Evolutionary conservation across 2,888 invertebrate species (phyloP).

Genomic region (Trichogramma evanescens): DNA sequence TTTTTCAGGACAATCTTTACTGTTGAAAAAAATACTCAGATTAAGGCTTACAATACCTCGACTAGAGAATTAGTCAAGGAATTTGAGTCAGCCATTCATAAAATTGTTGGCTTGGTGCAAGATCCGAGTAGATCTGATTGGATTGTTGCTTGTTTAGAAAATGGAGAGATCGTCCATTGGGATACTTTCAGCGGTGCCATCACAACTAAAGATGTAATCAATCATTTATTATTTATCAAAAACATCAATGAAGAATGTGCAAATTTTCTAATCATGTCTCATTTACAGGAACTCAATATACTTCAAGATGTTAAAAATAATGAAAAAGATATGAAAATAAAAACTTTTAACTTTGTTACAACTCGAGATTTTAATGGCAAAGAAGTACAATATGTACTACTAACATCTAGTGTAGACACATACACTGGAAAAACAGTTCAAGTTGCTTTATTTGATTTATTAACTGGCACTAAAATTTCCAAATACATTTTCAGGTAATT

Average conservation of each 20-base stretch:
- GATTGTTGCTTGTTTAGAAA: constrained; percentile 52
- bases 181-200: constrained; percentile 51
- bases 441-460: constrained; percentile 33
- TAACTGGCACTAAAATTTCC: constrained; percentile 27
- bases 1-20: neutral
- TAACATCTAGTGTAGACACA: constrained; percentile 30
- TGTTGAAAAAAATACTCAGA: constrained; percentile 22
- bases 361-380: constrained; percentile 28
- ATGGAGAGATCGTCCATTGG: constrained; percentile 55
- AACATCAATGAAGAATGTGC: constrained; percentile 1
- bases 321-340: constrained; percentile 29
- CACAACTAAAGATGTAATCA: constrained; percentile 47
- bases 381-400: constrained; percentile 29
- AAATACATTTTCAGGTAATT: constrained; percentile 17
- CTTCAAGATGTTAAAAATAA: constrained; percentile 4
- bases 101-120: constrained; percentile 51
- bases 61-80: constrained; percentile 60
- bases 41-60: constrained; percentile 58
- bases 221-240: neutral
- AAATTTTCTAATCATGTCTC: constrained; percentile 1
- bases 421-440: constrained; percentile 22
- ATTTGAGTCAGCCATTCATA: constrained; percentile 51
- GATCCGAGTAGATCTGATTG: constrained; percentile 47
- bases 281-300: constrained; percentile 32
- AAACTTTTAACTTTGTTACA: constrained; percentile 38